Evolutionary conservation across 2,113 vertebrate species (phyloP).

Genomic region (Melanerpes aurifrons): DNA sequence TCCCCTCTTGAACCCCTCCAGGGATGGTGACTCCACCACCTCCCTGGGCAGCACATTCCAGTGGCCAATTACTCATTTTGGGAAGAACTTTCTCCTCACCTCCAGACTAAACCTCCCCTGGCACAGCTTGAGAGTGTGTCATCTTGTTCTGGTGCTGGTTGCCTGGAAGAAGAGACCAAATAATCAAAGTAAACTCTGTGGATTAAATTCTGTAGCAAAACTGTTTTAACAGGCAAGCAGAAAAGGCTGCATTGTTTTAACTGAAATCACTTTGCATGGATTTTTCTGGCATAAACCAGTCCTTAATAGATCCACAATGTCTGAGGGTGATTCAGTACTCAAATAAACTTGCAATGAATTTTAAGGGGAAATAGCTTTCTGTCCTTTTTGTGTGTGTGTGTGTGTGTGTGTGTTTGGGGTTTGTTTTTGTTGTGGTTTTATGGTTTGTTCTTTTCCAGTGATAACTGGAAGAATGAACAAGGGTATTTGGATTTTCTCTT

Average conservation of each 20-base stretch:
- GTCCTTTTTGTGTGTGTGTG: neutral
- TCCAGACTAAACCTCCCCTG: no score
- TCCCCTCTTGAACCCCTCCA: no score
- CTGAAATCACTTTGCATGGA: conserved; percentile 2
- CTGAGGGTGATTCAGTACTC: neutral
- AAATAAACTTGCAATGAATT: conserved; percentile 58
- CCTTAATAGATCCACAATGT: conserved; percentile 30
- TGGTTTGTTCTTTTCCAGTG: neutral
- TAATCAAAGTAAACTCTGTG: neutral
- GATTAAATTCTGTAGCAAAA: conserved; percentile 6
- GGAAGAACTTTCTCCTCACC: no score
- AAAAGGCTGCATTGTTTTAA: conserved; percentile 13
- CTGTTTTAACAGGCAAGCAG: neutral
- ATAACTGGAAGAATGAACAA: neutral
- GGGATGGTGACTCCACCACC: no score
- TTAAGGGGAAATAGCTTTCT: conserved; percentile 20
- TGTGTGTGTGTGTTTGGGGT: neutral
- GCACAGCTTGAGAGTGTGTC: no score
- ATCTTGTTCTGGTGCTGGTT: no score
- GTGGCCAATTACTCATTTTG: no score
- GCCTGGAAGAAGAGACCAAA: neutral
- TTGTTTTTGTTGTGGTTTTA: neutral
- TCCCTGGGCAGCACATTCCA: no score
- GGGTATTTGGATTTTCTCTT: neutral
- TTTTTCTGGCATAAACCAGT: conserved; percentile 37